Percentiles rank a stretch among this genome's conserved stretches.
These are phyloP conservation scores for Tipula confusa DNA, from an alignment of 2,888 invertebrate species.

Conservation along the genomic window DNA sequence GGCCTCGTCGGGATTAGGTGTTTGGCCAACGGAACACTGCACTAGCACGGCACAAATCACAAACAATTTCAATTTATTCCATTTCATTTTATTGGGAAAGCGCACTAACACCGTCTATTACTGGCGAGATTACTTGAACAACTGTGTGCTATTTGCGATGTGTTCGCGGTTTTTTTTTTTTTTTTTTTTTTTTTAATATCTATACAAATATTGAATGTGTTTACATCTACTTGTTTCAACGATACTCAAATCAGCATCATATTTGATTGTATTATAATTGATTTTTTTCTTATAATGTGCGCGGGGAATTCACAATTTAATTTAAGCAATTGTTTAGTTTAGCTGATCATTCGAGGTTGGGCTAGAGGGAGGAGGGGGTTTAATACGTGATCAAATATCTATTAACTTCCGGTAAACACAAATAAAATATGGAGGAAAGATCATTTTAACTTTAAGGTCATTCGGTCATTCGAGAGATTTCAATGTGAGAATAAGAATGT, in stretches of 20 bases:
- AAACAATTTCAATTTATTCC: neutral
- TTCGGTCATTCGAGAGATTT: too few species aligned
- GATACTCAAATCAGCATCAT: neutral
- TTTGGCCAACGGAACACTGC: neutral
- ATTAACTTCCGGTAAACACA: too few species aligned
- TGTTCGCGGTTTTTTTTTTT: neutral
- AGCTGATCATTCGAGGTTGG: too few species aligned
- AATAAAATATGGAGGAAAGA: too few species aligned
- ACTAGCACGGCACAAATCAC: neutral
- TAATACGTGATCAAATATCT: too few species aligned
- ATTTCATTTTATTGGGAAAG: too few species aligned
- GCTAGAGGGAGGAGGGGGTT: too few species aligned
- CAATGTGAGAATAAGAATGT: too few species aligned
- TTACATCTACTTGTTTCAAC: neutral
- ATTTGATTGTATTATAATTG: neutral
- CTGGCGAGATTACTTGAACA: neutral
- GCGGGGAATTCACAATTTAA: too few species aligned
- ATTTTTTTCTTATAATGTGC: neutral
- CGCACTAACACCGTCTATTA: neutral
- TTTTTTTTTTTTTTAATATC: neutral
- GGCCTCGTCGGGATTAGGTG: neutral
- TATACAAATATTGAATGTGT: neutral
- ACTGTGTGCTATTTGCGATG: neutral
- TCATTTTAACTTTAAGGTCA: too few species aligned
- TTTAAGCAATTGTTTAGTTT: too few species aligned